Base-by-base conservation (phyloP, 2,797 vertebrate genomes). In the Phataginus tricuspis region DNA sequence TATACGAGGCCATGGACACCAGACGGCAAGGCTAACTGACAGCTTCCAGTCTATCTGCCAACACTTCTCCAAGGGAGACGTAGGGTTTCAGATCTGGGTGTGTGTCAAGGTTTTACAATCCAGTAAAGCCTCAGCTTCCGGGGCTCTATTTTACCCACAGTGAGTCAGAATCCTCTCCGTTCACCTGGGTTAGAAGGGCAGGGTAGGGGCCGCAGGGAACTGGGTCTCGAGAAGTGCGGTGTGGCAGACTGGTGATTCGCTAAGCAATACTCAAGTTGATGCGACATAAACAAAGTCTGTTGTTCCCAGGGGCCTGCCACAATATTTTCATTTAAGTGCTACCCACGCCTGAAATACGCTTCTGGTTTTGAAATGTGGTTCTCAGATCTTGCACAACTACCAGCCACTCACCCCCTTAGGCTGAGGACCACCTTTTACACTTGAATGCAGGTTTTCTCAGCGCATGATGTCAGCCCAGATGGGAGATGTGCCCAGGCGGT, bases 331-430 rank as follows among this genome's bases (percentile, higher is more conserved):
- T 95, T 74, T 45, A 83, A 87, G 68, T 94, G 90, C 90, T 93
- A 86, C 95, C 57, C 61, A 10, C 12, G 39, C 92, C 74, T 91
- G 92, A 93, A 87, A 64, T 80, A 63, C 3, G 21, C 68, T 91
- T 91, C 85, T 94, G 90, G 91, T 86, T 96, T 94, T 93, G 94
- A 90, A 95, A 88, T 71, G 64, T 29, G 79, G 45, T 84, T 94
- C 90, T 82, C 57, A 37, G 79, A 27, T 59, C 79, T 2, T 0
- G 23, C 34, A 42, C 2, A 6, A 23, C 34, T 25, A 72, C 75
- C 57, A 39, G 85, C 59, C 75, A 74, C 82, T 78, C 37, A 15
- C 39, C 88, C 66, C 18, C 39, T 86, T 31, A 61, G 23, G 51
- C 83, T 68, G 71, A 53, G 25, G 2, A 53, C 42, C 31, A 1